phyloP scores from a whole-genome alignment of 2,888 invertebrate genomes.

The Carabus problematicus region DNA sequence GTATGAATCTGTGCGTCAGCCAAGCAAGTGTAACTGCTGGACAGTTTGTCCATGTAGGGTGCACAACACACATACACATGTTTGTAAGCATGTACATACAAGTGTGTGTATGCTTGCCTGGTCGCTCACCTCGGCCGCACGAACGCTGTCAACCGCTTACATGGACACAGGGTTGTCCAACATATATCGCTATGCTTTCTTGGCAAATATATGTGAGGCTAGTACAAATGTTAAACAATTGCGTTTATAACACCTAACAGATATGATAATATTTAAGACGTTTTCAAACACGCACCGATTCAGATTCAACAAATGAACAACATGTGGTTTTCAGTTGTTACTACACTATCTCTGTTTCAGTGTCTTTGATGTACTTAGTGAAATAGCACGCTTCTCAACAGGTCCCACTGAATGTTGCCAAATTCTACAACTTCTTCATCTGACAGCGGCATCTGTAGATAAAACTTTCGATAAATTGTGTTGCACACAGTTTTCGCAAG shows the following conservation, averaged over 20 bases:
- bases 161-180: no score
- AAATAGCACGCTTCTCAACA: constrained; percentile 30
- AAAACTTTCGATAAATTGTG: no score
- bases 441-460: no score
- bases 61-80: not conserved
- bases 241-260: no score
- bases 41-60: constrained; percentile 24
- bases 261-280: no score
- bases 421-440: constrained; percentile 17
- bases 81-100: not conserved
- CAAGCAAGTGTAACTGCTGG: constrained; percentile 32
- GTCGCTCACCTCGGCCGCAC: constrained; percentile 15
- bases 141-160: constrained; percentile 10
- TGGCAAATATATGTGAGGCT: no score
- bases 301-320: no score
- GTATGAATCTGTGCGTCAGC: constrained; percentile 25
- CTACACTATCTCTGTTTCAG: not conserved
- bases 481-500: no score
- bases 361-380: constrained; percentile 27
- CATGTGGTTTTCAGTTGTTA: no score
- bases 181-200: no score
- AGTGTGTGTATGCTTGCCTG: not conserved
- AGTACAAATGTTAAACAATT: no score
- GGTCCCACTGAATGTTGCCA: constrained; percentile 32
- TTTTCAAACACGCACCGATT: no score